Evolutionary conservation across 2,113 vertebrate genomes (phyloP), one percentile per base, ranked within the genome.

Genomic region (Buteo buteo): DNA sequence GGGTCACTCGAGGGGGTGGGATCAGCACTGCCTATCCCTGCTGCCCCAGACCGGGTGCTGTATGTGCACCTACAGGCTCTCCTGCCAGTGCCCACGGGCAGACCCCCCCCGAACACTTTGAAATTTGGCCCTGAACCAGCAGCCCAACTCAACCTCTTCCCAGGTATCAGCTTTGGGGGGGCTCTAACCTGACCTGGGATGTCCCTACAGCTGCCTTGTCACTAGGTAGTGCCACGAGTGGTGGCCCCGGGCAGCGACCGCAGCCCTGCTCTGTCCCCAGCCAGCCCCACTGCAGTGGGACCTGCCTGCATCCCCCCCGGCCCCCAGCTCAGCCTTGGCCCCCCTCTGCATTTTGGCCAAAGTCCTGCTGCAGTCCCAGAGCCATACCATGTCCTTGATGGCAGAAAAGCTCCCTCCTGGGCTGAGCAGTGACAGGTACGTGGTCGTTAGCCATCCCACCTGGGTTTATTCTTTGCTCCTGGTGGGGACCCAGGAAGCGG

Each of bases 141-240:
- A 67, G 82, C 50, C n/a, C 44, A 64, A 2, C 28, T 77, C 49
- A 24, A 57, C 15, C 50, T 65, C 38, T 42, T 69, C 32, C 29
- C 31, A 40, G 21, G 36, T 49, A 31, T 24, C 16, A 17, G 24
- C 34, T 79, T 24, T 32, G 45, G 13, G 18, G 19, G 14, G 8
- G 28, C 2, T 29, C 5, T 10, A 52, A 40, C 29, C 21, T 61
- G 57, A 36, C 36, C 32, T 9, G 4, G 10, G 8, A 38, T n/a
- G 14, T 79, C 29, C 42, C 57, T 38, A 29, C 36, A 73, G 62
- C 59, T 81, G 50, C 55, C 34, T 55, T 76, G 57, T 52, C 66
- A 42, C 59, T 54, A 57, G 28, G 16, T 3, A 57, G 32, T 42
- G 32, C 45, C 61, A 45, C 0, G 1, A 45, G 38, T 0, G 0